Evolutionary conservation across 2,797 vertebrate species (phyloP), one percentile per base, ranked within the genome.

Genomic region (Lutjanus argentimaculatus): DNA sequence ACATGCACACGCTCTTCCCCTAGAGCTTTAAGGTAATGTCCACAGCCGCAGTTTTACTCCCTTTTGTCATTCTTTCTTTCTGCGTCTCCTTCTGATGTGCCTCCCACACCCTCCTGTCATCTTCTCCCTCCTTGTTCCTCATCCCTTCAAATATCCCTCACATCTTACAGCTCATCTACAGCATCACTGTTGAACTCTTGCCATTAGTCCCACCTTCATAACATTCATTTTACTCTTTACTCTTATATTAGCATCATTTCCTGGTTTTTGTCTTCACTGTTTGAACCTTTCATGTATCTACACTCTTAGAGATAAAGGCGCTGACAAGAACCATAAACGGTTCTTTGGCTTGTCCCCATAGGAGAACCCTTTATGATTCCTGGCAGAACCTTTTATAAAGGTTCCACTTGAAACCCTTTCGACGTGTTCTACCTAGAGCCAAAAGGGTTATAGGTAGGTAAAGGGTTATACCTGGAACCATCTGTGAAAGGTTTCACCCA

Each of bases 11-110:
- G 30, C 61, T 78, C 72, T 73, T 62, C 25, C 75, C 62, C 48
- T 4, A 15, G 36, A 84, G 85, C 85, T 81, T 88, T 73, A 84
- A 91, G 85, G 85, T 90, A 85, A 85, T 80, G 80, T 85, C 78
- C 71, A 72, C 63, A 69, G 79, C 56, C 46, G 49, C 61, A 8
- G n/a, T 56, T 75, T 75, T 46, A 30, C 62, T 74, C 71, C 49
- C 61, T 45, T 68, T 40, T 83, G 55, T 83, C 30, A 17, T 42
- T 82, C 67, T 75, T 51, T 66, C 62, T 67, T 71, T 82, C 73
- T 77, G 75, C 52, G n/a, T 79, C 16, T 1, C 61, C 55, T 43
- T 75, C 49, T 77, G 69, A 73, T 7, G 21, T 74, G 22, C 17
- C 48, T 67, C 75, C 25, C 55, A 61, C 53, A 19, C 19, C 10